Percentiles rank a stretch among this genome's conserved stretches.
phyloP scores from a whole-genome alignment of 2,888 invertebrate genomes.

The Trachelus iudaicus region DNA sequence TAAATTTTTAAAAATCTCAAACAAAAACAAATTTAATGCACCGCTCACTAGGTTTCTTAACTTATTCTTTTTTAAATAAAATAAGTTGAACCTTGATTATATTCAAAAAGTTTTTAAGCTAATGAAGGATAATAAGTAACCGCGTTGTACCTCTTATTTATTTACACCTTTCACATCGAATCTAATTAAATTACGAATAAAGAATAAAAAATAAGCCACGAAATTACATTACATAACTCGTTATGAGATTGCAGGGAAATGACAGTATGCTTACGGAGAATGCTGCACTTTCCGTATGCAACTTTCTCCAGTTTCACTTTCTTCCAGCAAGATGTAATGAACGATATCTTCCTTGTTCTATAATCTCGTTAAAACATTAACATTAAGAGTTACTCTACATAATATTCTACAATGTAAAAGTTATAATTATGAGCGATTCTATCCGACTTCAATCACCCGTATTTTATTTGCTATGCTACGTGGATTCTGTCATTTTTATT shows the following conservation, averaged over 20 bases:
- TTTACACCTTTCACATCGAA: not conserved
- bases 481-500: too few relatives aligned
- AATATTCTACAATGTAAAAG: not conserved
- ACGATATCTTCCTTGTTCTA: not conserved
- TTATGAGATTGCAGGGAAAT: conserved; percentile 40
- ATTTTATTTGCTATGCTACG: too few relatives aligned
- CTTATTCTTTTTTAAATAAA: not conserved
- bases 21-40: not conserved
- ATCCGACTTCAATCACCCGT: too few relatives aligned
- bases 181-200: not conserved
- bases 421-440: not conserved
- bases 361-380: not conserved
- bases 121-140: not conserved
- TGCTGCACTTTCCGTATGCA: conserved; percentile 45
- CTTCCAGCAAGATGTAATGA: conserved; percentile 27
- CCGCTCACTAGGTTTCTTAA: not conserved
- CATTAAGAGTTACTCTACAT: not conserved
- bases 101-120: not conserved
- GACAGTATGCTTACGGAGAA: conserved; percentile 34
- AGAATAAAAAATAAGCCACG: not conserved
- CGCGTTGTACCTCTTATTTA: not conserved
- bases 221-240: conserved; percentile 36
- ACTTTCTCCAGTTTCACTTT: conserved; percentile 63
- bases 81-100: not conserved
- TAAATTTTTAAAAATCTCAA: not conserved